phyloP scores from a whole-genome alignment of 2,888 invertebrate species.

The Sicus ferrugineus region DNA sequence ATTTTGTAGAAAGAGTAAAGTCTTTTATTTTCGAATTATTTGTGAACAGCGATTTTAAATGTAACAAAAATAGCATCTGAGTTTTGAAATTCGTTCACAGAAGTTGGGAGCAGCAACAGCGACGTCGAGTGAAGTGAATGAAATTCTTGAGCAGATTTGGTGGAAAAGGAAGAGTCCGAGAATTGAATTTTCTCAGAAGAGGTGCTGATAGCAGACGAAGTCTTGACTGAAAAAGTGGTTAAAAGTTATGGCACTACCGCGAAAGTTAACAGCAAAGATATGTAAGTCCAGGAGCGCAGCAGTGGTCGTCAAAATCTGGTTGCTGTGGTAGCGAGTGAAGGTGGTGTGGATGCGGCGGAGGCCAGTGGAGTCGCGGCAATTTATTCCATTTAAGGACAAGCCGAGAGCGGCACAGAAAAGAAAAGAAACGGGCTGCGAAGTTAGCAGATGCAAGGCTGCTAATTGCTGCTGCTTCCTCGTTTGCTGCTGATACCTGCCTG shows the following conservation, averaged over 20 bases:
- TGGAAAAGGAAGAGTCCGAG: conserved; percentile 1
- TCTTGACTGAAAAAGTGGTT: conserved; percentile 39
- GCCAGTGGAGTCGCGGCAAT: background rate
- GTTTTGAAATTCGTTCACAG: conserved; percentile 28
- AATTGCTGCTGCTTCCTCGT: background rate
- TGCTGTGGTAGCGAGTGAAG: background rate
- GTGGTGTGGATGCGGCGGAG: conserved; percentile 1
- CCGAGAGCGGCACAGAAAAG: conserved; percentile 16
- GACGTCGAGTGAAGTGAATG: conserved; percentile 25
- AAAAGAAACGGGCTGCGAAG: background rate
- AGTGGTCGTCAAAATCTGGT: conserved; percentile 17
- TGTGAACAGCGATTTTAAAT: conserved; percentile 37
- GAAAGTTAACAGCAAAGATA: conserved; percentile 64
- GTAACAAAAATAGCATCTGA: conserved; percentile 36
- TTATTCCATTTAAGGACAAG: conserved; percentile 15
- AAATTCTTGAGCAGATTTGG: conserved; percentile 20
- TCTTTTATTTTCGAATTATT: conserved; percentile 47
- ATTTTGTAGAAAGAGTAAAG: conserved; percentile 44
- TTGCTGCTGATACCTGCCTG: too few relatives aligned
- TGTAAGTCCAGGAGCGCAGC: conserved; percentile 55
- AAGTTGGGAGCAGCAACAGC: conserved; percentile 18
- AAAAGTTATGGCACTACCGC: conserved; percentile 62
- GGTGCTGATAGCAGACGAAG: conserved; percentile 3
- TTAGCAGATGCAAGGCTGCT: background rate
- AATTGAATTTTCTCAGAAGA: conserved; percentile 6